phyloP scores from a whole-genome alignment of 2,888 invertebrate species.

The Phyto melanocephala region DNA sequence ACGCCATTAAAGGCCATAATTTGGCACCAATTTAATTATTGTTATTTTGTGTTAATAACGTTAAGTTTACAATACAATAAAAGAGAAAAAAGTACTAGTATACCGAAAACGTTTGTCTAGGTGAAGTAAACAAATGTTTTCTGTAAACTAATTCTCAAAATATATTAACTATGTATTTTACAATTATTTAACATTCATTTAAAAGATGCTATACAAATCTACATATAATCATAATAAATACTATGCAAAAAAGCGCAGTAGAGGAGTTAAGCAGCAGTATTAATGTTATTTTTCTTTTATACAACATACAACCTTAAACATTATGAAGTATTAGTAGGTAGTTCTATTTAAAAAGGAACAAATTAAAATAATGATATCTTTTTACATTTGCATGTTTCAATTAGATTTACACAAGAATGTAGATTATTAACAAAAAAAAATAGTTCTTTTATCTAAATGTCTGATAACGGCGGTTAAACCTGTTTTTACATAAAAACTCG shows the following conservation, averaged over 20 bases:
- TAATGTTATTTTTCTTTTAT: not conserved
- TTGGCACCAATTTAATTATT: too few relatives aligned
- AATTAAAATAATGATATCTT: slow-evolving; percentile 5
- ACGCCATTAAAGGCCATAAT: too few relatives aligned
- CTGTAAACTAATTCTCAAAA: not conserved
- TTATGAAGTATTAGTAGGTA: too few relatives aligned
- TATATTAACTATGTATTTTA: too few relatives aligned
- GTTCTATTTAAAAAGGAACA: slow-evolving; percentile 11
- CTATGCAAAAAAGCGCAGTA: slow-evolving; percentile 11
- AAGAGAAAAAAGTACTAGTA: too few relatives aligned
- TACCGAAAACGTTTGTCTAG: too few relatives aligned
- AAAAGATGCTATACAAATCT: not conserved
- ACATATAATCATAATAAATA: slow-evolving; percentile 3
- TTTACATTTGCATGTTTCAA: not conserved
- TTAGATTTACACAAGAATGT: not conserved
- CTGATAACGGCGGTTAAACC: too few relatives aligned
- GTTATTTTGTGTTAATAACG: too few relatives aligned
- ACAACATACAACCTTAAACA: slow-evolving; percentile 26
- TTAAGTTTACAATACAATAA: too few relatives aligned
- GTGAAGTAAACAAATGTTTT: too few relatives aligned
- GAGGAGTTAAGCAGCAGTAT: not conserved
- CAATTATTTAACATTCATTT: slow-evolving; percentile 15
- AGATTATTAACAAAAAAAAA: slow-evolving; percentile 12
- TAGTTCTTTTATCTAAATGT: too few relatives aligned
- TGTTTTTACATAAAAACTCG: too few relatives aligned